Conservation (phyloP, 2,797 vertebrate genomes). For the Melanotaenia boesemani region DNA sequence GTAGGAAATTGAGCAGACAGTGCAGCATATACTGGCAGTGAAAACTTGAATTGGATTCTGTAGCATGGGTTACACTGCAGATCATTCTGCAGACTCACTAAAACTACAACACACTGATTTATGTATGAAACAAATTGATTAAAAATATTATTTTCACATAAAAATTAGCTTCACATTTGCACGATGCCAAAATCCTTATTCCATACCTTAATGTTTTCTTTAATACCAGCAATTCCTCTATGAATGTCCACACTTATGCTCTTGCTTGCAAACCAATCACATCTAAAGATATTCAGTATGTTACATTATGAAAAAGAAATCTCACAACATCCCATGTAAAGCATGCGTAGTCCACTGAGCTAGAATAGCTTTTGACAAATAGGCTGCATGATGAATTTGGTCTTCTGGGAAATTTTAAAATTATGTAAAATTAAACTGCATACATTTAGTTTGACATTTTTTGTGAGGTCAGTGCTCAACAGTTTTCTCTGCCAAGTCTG, state of each 20-base stretch:
- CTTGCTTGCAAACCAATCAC: not conserved
- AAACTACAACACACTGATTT: too few species aligned
- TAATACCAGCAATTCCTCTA: not conserved
- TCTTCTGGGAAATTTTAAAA: conserved; percentile 57
- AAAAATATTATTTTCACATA: not conserved
- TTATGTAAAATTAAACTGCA: conserved; percentile 68
- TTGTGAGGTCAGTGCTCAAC: conserved; percentile 72
- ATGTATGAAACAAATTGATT: not conserved
- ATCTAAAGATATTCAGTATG: not conserved
- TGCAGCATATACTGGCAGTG: too few species aligned
- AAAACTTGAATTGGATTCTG: too few species aligned
- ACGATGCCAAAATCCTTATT: not conserved
- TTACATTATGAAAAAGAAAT: not conserved
- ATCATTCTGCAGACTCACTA: too few species aligned
- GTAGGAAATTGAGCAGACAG: too few species aligned
- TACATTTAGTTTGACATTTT: conserved; percentile 69
- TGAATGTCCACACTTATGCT: not conserved
- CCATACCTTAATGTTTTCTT: not conserved
- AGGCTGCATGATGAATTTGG: conserved; percentile 47
- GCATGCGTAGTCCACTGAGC: conserved; percentile 4
- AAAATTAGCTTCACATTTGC: not conserved
- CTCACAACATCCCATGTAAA: conserved; percentile 16
- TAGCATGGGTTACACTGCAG: too few species aligned
- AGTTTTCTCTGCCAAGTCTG: conserved; percentile 56
- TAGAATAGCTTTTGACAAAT: conserved; percentile 49